Conservation (phyloP, 2,113 vertebrate genomes). For the Zapus hudsonius region DNA sequence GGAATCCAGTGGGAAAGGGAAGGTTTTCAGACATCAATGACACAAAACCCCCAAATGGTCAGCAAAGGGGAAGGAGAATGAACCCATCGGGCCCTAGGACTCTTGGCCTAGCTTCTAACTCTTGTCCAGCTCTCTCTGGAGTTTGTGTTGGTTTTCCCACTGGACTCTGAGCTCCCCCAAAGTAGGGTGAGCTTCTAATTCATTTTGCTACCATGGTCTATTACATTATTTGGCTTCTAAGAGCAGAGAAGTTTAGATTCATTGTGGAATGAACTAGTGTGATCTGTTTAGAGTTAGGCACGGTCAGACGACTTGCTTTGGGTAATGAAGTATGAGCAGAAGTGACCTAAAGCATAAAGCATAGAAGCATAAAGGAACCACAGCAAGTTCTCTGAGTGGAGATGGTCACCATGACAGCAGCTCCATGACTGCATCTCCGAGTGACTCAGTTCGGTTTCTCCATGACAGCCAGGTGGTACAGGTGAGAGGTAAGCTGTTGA, state of each 20-base stretch:
- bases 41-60: not conserved
- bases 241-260: not conserved
- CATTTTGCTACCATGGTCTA: not conserved
- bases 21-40: not conserved
- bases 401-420: not conserved
- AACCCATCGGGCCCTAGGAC: not conserved
- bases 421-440: not conserved
- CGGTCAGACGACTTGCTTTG: not conserved
- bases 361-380: no score
- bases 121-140: not conserved
- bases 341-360: no score
- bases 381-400: no score
- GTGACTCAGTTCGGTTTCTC: not conserved
- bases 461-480: not conserved
- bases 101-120: accelerated
- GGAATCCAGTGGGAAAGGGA: not conserved
- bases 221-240: not conserved
- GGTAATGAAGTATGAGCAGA: not conserved
- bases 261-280: not conserved
- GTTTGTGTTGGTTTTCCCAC: not conserved
- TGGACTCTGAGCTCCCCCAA: not conserved
- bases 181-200: not conserved
- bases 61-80: not conserved
- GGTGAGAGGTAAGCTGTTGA: not conserved
- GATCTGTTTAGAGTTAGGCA: constrained; percentile 14